These are phyloP conservation scores for Liasis olivaceus DNA, from an alignment of 2,797 vertebrate species.

Conservation along the genomic window DNA sequence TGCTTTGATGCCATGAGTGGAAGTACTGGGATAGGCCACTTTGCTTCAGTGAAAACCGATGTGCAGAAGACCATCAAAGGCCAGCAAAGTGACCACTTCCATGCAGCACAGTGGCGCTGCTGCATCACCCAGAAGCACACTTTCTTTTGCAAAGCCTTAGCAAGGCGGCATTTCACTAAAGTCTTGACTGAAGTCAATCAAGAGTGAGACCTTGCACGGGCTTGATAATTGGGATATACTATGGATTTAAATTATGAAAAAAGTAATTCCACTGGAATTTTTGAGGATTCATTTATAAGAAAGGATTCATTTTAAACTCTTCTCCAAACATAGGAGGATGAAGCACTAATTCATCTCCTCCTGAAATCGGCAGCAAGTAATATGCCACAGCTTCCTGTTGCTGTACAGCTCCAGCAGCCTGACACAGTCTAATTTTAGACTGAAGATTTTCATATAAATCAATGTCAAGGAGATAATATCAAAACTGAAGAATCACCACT, in stretches of 20 bases:
- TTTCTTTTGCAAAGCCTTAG: background rate
- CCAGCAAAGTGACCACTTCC: background rate
- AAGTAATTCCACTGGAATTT: background rate
- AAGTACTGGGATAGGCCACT: background rate
- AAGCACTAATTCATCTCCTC: background rate
- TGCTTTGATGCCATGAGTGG: background rate
- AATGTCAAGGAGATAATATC: slow-evolving; percentile 23
- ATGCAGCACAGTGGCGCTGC: background rate
- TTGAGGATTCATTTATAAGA: background rate
- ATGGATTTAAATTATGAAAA: background rate
- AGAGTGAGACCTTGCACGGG: background rate
- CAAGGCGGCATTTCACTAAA: background rate
- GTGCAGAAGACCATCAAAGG: background rate
- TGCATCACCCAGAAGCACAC: background rate
- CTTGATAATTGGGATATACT: background rate
- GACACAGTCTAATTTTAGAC: slow-evolving; percentile 21
- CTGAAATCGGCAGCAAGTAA: slow-evolving; percentile 17
- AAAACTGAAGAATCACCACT: background rate
- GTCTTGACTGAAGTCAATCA: background rate
- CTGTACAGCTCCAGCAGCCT: background rate
- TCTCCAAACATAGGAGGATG: slow-evolving; percentile 1
- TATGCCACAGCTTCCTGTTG: background rate
- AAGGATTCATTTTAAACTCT: slow-evolving; percentile 10
- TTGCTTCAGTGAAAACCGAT: background rate
- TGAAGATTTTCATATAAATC: slow-evolving; percentile 3